A percentile compares a stretch with the other conserved stretches of the same genome.
Evolutionary conservation across 2,888 invertebrate species (phyloP).

Genomic region (Thymelicus acteon): DNA sequence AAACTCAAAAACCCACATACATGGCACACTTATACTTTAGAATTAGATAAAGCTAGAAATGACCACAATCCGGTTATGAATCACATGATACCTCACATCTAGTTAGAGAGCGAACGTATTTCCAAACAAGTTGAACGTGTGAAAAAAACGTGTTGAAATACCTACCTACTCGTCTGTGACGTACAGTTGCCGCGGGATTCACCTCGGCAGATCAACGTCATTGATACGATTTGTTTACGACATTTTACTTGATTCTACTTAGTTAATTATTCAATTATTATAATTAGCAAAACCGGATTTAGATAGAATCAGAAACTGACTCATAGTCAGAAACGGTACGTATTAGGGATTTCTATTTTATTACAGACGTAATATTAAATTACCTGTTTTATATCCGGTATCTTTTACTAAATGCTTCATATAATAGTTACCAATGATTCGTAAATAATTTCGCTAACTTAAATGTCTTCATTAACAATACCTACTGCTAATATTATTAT

Average conservation of each 20-base stretch:
- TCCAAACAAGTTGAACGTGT: constrained; percentile 19
- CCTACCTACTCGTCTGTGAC: constrained; percentile 4
- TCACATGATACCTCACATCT: background rate
- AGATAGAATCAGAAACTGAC: background rate
- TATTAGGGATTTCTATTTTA: background rate
- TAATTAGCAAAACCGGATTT: constrained; percentile 11
- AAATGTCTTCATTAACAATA: too few species aligned
- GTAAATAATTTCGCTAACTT: too few species aligned
- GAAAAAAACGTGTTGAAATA: constrained; percentile 16
- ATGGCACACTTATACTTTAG: too few species aligned
- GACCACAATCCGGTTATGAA: constrained; percentile 3
- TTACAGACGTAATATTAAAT: too few species aligned
- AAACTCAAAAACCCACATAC: background rate
- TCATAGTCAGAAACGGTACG: background rate
- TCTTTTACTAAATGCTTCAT: too few species aligned
- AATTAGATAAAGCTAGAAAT: background rate
- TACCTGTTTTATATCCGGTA: too few species aligned
- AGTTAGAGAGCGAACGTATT: constrained; percentile 14
- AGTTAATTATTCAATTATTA: background rate
- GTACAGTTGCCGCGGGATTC: constrained; percentile 13
- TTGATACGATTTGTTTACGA: constrained; percentile 18
- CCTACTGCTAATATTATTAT: too few species aligned
- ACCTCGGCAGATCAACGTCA: constrained; percentile 14
- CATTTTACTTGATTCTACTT: background rate
- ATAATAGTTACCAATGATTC: too few species aligned